These are phyloP conservation scores for Microctenopoma stevenorrisi DNA, from an alignment of 2,797 vertebrate species.

Conservation along the genomic window DNA sequence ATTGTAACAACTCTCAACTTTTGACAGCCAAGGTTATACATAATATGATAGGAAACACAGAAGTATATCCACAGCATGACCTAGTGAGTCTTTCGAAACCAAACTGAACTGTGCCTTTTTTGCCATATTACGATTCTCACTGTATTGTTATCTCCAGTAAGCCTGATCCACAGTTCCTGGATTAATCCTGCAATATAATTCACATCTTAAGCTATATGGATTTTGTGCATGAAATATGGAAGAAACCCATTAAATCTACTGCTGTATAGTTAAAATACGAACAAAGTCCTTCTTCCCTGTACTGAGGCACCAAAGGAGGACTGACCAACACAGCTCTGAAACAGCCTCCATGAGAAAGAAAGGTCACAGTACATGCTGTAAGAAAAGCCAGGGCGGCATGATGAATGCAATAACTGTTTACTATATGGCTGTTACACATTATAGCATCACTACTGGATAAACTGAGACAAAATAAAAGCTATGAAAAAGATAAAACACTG, in stretches of 20 bases:
- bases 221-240: slow-evolving; percentile 48
- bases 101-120: slow-evolving; percentile 54
- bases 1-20: background rate
- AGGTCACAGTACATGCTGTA: background rate
- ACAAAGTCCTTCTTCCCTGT: slow-evolving; percentile 23
- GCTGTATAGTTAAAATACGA: slow-evolving; percentile 41
- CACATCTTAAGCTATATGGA: slow-evolving; percentile 59
- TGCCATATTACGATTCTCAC: slow-evolving; percentile 46
- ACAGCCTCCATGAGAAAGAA: slow-evolving; percentile 8
- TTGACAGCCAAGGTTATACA: background rate
- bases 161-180: slow-evolving; percentile 55
- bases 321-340: background rate
- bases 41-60: slow-evolving; percentile 1
- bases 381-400: background rate
- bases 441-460: background rate
- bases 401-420: background rate
- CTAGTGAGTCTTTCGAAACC: slow-evolving; percentile 40
- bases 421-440: background rate
- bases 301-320: slow-evolving; percentile 18
- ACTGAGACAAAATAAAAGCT: background rate
- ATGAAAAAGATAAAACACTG: background rate
- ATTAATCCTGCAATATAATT: slow-evolving; percentile 61
- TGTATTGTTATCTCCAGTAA: slow-evolving; percentile 48
- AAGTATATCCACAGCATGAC: slow-evolving; percentile 6
- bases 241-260: slow-evolving; percentile 48